Conservation (phyloP, 2,888 invertebrate genomes). For the Sylvicola cinctus region DNA sequence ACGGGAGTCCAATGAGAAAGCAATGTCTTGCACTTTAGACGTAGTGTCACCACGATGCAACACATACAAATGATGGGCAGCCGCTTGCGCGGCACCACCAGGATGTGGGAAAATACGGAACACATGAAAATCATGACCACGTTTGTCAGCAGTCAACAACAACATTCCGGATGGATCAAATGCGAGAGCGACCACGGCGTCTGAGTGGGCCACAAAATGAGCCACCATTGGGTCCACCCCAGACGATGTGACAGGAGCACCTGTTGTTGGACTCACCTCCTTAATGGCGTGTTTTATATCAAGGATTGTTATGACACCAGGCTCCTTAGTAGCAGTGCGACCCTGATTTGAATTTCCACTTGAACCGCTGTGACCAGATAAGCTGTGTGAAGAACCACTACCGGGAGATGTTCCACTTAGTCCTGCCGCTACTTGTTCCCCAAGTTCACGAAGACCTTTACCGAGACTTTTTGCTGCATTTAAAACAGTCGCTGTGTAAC, state of each 20-base stretch:
- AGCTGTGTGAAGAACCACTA: conserved; percentile 12
- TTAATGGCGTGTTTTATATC: conserved; percentile 36
- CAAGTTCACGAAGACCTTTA: conserved; percentile 71
- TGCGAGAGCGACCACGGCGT: conserved; percentile 71
- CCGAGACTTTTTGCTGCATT: conserved; percentile 89
- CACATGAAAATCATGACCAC: conserved; percentile 90
- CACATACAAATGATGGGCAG: conserved; percentile 87
- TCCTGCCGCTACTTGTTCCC: conserved; percentile 82
- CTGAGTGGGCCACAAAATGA: conserved; percentile 73
- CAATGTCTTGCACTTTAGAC: conserved; percentile 83
- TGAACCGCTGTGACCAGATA: conserved; percentile 19
- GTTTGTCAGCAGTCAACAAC: conserved; percentile 73
- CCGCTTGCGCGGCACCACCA: conserved; percentile 63
- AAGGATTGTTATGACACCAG: conserved; percentile 74
- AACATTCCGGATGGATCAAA: conserved; percentile 84
- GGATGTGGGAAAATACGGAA: conserved; percentile 90
- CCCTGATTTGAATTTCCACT: conserved; percentile 23
- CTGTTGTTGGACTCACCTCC: conserved; percentile 22
- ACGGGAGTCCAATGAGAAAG: conserved; percentile 79
- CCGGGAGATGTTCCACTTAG: conserved; percentile 44
- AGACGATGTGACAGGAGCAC: conserved; percentile 15
- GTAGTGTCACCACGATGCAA: conserved; percentile 90
- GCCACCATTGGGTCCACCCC: conserved; percentile 59
- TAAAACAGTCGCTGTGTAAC: conserved; percentile 80
- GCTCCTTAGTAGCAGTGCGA: conserved; percentile 40